A percentile compares a stretch with the other conserved stretches of the same genome.
Evolutionary conservation across 2,888 invertebrate genomes (phyloP).

Genomic region (Sinelater perroti): DNA sequence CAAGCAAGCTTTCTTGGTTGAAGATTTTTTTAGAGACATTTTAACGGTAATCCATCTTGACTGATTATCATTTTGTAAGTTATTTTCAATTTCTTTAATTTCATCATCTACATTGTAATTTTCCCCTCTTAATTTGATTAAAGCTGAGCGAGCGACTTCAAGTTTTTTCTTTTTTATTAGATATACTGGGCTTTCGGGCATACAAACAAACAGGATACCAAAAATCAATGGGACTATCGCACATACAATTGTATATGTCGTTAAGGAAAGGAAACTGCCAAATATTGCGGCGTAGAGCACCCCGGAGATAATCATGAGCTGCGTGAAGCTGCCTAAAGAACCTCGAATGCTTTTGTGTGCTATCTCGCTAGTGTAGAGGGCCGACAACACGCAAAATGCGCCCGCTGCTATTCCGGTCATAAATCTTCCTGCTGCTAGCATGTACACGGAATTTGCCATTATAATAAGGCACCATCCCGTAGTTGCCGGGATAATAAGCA

Average conservation of each 20-base stretch:
- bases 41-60: conserved; percentile 65
- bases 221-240: conserved; percentile 72
- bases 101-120: conserved; percentile 72
- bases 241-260: conserved; percentile 70
- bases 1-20: conserved; percentile 66
- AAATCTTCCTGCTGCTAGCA: conserved; percentile 71
- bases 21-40: conserved; percentile 67
- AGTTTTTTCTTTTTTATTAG: conserved; percentile 68
- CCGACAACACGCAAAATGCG: conserved; percentile 80
- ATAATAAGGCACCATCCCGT: conserved; percentile 78
- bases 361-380: conserved; percentile 84
- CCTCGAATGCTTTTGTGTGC: conserved; percentile 83
- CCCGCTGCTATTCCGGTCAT: conserved; percentile 78
- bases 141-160: conserved; percentile 71
- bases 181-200: conserved; percentile 86
- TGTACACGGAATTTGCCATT: conserved; percentile 67
- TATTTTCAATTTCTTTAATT: conserved; percentile 65
- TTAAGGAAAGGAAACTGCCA: conserved; percentile 67
- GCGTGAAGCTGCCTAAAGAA: conserved; percentile 82
- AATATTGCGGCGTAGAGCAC: conserved; percentile 77
- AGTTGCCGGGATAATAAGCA: conserved; percentile 70
- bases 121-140: conserved; percentile 74
- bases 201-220: conserved; percentile 72
- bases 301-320: conserved; percentile 81
- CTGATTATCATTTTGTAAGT: conserved; percentile 60